Base-by-base conservation (phyloP, 2,888 invertebrate species). In the Notocelia uddmanniana region DNA sequence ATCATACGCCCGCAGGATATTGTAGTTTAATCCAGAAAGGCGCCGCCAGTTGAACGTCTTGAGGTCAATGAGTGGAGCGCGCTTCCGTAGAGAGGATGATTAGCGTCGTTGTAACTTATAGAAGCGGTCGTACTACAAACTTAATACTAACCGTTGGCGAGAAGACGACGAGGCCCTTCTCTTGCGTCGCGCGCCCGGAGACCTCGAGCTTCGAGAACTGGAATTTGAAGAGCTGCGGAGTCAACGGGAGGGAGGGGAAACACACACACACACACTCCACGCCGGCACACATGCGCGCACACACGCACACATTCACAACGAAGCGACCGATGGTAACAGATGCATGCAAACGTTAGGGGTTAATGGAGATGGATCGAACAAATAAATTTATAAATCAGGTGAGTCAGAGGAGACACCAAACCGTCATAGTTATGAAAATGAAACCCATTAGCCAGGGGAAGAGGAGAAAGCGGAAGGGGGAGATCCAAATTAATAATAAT, bases 171-270 rank as follows among this genome's bases (percentile, higher is more conserved):
- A 91, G 2, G 90, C 89, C 75, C 90, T 84, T 78, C 89, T 82
- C 85, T 91, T 92, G 85, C 92, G 90, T 63, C 90, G 80, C 68
- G 90, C 85, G 74, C 89, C 87, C 71, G 89, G 88, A 54, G 92
- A 89, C 76, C 90, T 83, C 83, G 92, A 89, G 82, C 92, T 90
- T 84, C 94, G 93, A 78, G 94, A 94, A 79, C 94, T 94, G 88
- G 94, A 94, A 90, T 93, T 89, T 86, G 95, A 95, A 89, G 94
- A 93, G 91, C 93, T 93, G 90, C 83, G 86, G 89, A 86, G 86
- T 92, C 85, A 91, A 83, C 83, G 85, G 88, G 87, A 85, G 83
- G 84, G 69, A 63, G 94, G 92, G 74, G 76, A 75, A n/a, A n/a
- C n/a, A n/a, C n/a, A n/a, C n/a, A 78, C 75, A 75, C 76, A 76